A percentile compares a stretch with the other conserved stretches of the same genome.
Conservation (phyloP, 2,888 invertebrate species). For the Drosophila nr. perissopoda region DNA sequence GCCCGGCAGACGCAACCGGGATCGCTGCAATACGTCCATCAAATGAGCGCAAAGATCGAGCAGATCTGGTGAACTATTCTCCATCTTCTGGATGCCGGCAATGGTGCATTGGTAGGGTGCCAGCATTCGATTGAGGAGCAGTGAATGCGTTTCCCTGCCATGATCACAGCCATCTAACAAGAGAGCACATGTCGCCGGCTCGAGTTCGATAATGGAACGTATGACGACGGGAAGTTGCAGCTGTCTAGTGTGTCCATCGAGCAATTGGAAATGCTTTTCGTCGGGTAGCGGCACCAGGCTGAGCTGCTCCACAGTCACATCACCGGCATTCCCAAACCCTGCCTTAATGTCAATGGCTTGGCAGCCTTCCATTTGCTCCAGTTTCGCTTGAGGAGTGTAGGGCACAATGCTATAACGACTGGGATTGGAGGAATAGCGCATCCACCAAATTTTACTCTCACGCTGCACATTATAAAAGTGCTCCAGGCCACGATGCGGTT, state of each 20-base stretch:
- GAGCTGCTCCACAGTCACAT: constrained; percentile 88
- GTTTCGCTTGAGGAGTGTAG: constrained; percentile 77
- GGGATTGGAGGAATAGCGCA: constrained; percentile 91
- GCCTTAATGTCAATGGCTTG: constrained; percentile 88
- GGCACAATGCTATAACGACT: constrained; percentile 88
- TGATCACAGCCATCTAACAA: constrained; percentile 86
- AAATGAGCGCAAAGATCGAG: constrained; percentile 87
- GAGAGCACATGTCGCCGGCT: constrained; percentile 76
- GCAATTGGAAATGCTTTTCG: constrained; percentile 50
- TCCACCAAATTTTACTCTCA: constrained; percentile 94
- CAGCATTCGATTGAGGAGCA: constrained; percentile 88
- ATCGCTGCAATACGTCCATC: constrained; percentile 86
- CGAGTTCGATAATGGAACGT: constrained; percentile 79
- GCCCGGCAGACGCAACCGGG: constrained; percentile 83
- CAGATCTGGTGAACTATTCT: constrained; percentile 83
- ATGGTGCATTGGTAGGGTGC: constrained; percentile 92
- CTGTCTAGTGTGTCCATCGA: constrained; percentile 56
- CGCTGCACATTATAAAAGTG: constrained; percentile 91
- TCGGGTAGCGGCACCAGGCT: constrained; percentile 77
- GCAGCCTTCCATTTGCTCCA: constrained; percentile 13
- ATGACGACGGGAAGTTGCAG: constrained; percentile 70
- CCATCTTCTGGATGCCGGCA: constrained; percentile 86
- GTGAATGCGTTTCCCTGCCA: constrained; percentile 84
- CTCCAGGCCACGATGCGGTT: constrained; percentile 85
- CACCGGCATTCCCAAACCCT: constrained; percentile 88